phyloP scores from a whole-genome alignment of 1,140 invertebrate species.

The Pissodes strobi region DNA sequence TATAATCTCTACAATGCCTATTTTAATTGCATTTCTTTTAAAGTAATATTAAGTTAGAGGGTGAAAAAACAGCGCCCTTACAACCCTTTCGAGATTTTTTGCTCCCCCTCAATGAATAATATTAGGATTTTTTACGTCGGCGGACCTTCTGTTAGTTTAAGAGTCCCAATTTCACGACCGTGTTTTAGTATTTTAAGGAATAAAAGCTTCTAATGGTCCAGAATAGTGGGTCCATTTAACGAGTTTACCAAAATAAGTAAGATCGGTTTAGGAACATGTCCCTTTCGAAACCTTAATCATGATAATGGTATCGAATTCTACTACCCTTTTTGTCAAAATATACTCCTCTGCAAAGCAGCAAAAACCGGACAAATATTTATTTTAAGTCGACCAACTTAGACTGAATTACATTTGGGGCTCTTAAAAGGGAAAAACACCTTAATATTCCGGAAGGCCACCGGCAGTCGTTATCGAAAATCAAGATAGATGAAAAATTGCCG shows the following conservation, averaged over 20 bases:
- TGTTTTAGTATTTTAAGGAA: neutral
- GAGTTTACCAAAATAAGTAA: too few relatives aligned
- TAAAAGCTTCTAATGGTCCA: too few relatives aligned
- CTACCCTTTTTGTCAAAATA: too few relatives aligned
- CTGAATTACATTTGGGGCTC: too few relatives aligned
- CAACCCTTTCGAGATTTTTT: conserved; percentile 35
- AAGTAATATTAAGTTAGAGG: conserved; percentile 31
- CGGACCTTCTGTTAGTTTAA: conserved; percentile 16
- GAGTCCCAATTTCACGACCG: conserved; percentile 4
- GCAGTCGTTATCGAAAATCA: conserved; percentile 32
- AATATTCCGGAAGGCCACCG: conserved; percentile 20
- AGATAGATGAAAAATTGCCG: conserved; percentile 37
- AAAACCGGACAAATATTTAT: too few relatives aligned
- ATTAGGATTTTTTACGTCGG: conserved; percentile 23
- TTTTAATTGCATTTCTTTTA: conserved; percentile 37
- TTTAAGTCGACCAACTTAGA: too few relatives aligned
- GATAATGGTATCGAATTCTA: too few relatives aligned
- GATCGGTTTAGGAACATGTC: too few relatives aligned
- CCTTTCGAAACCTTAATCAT: too few relatives aligned
- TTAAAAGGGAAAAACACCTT: conserved; percentile 13
- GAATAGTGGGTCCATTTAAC: too few relatives aligned
- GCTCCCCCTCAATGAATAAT: conserved; percentile 35
- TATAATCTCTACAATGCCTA: conserved; percentile 30
- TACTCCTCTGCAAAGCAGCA: too few relatives aligned
- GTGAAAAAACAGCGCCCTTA: conserved; percentile 25